These are phyloP conservation scores for Choristoneura rosaceana DNA, from an alignment of 2,888 invertebrate genomes.

Conservation along the genomic window DNA sequence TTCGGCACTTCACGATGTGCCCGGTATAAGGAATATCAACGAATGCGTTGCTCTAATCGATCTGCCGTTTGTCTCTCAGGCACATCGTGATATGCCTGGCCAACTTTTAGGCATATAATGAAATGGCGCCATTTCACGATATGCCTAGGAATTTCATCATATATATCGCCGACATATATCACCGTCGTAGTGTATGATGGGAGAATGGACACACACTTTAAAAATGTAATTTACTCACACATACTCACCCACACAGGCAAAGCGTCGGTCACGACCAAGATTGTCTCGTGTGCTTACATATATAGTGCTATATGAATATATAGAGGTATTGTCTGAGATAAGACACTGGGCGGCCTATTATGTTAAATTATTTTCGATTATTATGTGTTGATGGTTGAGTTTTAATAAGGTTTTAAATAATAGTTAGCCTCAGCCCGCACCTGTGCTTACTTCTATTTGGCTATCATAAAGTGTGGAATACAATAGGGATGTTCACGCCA, in stretches of 20 bases:
- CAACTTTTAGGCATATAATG: too few relatives aligned
- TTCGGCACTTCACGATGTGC: too few relatives aligned
- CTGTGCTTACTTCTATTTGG: not conserved
- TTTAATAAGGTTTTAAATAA: too few relatives aligned
- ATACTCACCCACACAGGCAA: conserved; percentile 62
- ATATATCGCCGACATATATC: too few relatives aligned
- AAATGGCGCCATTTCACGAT: too few relatives aligned
- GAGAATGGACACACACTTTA: conserved; percentile 58
- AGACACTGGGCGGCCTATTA: conserved; percentile 23
- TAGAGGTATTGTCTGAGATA: conserved; percentile 29
- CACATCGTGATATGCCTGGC: too few relatives aligned
- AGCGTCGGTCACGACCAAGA: conserved; percentile 77
- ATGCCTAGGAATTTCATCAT: too few relatives aligned
- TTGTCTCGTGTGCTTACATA: conserved; percentile 65
- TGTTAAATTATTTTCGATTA: conserved; percentile 29
- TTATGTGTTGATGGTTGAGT: not conserved
- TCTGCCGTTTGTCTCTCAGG: too few relatives aligned
- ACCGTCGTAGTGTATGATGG: not conserved
- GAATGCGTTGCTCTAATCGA: too few relatives aligned
- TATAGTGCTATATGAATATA: not conserved
- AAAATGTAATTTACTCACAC: conserved; percentile 58
- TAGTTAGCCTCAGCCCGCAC: not conserved
- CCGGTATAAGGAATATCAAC: too few relatives aligned
- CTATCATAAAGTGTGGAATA: too few relatives aligned
- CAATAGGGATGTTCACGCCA: too few relatives aligned